phyloP scores from a whole-genome alignment of 2,888 invertebrate genomes.

The Tyria jacobaeae region DNA sequence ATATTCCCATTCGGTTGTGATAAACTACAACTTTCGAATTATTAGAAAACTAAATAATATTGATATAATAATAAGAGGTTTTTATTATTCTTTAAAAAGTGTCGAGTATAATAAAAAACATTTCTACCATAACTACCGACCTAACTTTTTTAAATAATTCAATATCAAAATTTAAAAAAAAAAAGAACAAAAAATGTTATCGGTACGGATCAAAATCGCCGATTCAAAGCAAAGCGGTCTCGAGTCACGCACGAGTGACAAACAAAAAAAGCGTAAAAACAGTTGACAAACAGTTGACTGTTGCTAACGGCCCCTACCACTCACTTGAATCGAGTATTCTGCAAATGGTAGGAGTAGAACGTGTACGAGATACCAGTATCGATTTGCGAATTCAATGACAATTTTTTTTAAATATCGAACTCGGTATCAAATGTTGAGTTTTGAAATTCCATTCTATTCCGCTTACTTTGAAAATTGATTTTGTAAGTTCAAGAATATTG shows the following conservation, averaged over 20 bases:
- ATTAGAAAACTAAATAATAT: neutral
- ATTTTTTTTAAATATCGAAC: neutral
- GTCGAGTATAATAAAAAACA: neutral
- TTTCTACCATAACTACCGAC: conserved; percentile 2
- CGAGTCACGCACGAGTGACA: conserved; percentile 50
- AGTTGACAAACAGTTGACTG: conserved; percentile 47
- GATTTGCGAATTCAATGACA: conserved; percentile 26
- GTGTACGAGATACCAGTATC: conserved; percentile 19
- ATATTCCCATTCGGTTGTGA: neutral
- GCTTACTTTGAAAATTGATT: neutral
- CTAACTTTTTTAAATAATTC: conserved; percentile 11
- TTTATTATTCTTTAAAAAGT: neutral
- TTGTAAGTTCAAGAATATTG: neutral
- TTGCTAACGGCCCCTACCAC: conserved; percentile 47
- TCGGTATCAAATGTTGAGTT: neutral
- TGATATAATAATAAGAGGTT: neutral
- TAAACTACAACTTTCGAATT: neutral
- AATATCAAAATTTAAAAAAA: conserved; percentile 9
- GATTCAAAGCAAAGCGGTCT: conserved; percentile 43
- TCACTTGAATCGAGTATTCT: conserved; percentile 8
- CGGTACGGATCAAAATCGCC: conserved; percentile 49
- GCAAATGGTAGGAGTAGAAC: conserved; percentile 37
- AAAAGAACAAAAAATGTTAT: conserved; percentile 21
- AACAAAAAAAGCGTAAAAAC: conserved; percentile 48
- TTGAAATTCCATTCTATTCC: neutral